Conservation (phyloP, 2,797 vertebrate genomes). For the Rhadinocentrus ornatus region DNA sequence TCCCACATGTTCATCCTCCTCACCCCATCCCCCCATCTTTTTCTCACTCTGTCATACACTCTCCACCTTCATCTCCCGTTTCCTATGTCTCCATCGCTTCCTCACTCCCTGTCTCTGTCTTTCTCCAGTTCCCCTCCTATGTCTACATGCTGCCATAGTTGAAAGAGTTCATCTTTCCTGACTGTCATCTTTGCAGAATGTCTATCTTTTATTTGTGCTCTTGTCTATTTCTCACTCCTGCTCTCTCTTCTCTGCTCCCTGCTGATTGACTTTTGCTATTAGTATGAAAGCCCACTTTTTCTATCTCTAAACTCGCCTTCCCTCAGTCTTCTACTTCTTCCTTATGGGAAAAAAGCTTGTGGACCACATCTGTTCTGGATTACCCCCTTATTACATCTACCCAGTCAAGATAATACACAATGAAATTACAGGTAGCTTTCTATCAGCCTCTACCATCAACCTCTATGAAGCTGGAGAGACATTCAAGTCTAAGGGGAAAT, state of each 20-base stretch:
- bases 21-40: conserved; percentile 46
- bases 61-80: conserved; percentile 64
- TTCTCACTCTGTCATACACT: conserved; percentile 49
- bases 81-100: conserved; percentile 54
- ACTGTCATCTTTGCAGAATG: conserved; percentile 52
- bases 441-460: conserved; percentile 59
- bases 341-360: conserved; percentile 22
- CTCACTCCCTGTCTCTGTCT: conserved; percentile 44
- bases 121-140: conserved; percentile 42
- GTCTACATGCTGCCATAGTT: conserved; percentile 60
- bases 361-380: conserved; percentile 33
- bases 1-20: conserved; percentile 61
- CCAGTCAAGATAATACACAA: conserved; percentile 49
- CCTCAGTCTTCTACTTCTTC: conserved; percentile 9
- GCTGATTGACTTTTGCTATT: conserved; percentile 50
- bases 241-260: conserved; percentile 51
- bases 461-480: conserved; percentile 48
- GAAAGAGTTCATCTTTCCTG: conserved; percentile 59
- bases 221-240: conserved; percentile 44
- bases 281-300: conserved; percentile 44
- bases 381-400: conserved; percentile 51
- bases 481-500: conserved; percentile 54
- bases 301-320: conserved; percentile 41
- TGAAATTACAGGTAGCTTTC: conserved; percentile 69
- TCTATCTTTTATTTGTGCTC: conserved; percentile 53